These are phyloP conservation scores for Petrolisthes manimaculis DNA, from an alignment of 2,888 invertebrate genomes.

Conservation along the genomic window DNA sequence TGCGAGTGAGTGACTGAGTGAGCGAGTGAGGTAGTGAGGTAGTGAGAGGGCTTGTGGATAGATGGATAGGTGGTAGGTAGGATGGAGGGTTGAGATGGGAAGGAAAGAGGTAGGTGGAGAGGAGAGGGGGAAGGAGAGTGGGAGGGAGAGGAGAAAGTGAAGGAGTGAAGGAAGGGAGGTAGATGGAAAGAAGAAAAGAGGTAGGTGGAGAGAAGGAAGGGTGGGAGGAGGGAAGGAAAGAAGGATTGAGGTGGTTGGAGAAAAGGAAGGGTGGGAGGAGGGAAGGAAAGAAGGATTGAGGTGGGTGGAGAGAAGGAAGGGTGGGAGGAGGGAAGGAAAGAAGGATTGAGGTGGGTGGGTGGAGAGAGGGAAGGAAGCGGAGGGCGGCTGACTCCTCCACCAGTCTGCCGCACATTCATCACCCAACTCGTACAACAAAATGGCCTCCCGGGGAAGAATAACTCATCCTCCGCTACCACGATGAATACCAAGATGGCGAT, in stretches of 20 bases:
- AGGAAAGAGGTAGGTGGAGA: not conserved
- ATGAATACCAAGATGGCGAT: too few species aligned
- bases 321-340: not conserved
- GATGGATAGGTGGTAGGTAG: not conserved
- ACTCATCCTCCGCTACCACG: not conserved
- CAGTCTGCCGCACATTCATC: constrained; percentile 9
- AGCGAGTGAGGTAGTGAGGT: not conserved
- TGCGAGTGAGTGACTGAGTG: not conserved
- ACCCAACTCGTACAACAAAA: constrained; percentile 17
- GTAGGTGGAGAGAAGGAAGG: not conserved
- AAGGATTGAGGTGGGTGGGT: not conserved
- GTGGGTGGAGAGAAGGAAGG: not conserved
- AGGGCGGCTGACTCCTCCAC: not conserved
- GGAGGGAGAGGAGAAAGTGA: not conserved
- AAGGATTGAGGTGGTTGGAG: not conserved
- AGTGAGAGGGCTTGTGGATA: not conserved
- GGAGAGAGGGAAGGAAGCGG: not conserved
- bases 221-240: constrained; percentile 1
- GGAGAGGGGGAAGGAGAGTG: not conserved
- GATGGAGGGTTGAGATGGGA: not conserved
- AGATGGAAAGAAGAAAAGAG: not conserved
- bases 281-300: not conserved
- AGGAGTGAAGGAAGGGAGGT: not conserved
- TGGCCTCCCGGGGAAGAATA: not conserved
- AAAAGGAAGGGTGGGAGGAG: not conserved